Conservation (phyloP, 2,113 vertebrate genomes). For the Chelonoidis abingdonii region DNA sequence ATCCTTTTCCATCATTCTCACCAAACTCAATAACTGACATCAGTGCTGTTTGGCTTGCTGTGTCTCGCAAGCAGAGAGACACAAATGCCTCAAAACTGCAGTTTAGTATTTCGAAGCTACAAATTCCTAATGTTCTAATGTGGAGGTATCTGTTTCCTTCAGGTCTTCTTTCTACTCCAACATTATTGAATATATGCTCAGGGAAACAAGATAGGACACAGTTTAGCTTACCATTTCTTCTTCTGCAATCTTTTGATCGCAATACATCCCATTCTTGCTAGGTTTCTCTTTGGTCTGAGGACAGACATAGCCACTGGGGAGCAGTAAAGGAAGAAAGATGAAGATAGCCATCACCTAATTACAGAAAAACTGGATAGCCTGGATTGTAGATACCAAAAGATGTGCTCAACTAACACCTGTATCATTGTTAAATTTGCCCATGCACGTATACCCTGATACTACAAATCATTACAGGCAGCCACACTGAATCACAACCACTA, state of each 20-base stretch:
- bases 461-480: neutral
- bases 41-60: neutral
- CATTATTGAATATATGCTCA: fast-evolving
- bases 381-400: neutral
- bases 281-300: neutral
- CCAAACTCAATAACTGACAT: neutral
- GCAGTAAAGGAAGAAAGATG: neutral
- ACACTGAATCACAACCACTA: neutral
- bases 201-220: neutral
- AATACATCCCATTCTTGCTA: neutral
- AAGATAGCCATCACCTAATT: neutral
- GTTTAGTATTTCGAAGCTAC: neutral
- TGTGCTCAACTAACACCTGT: neutral
- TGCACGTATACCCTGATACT: fast-evolving
- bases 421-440: neutral
- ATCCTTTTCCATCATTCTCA: neutral
- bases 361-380: neutral
- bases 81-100: fast-evolving
- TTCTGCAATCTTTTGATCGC: neutral
- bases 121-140: neutral
- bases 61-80: neutral
- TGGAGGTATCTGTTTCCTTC: neutral
- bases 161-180: neutral
- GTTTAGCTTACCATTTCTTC: neutral
- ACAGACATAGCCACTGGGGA: neutral